Percentiles rank a stretch among this genome's conserved stretches.
phyloP scores from a whole-genome alignment of 2,113 vertebrate species.

The Uria aalge region DNA sequence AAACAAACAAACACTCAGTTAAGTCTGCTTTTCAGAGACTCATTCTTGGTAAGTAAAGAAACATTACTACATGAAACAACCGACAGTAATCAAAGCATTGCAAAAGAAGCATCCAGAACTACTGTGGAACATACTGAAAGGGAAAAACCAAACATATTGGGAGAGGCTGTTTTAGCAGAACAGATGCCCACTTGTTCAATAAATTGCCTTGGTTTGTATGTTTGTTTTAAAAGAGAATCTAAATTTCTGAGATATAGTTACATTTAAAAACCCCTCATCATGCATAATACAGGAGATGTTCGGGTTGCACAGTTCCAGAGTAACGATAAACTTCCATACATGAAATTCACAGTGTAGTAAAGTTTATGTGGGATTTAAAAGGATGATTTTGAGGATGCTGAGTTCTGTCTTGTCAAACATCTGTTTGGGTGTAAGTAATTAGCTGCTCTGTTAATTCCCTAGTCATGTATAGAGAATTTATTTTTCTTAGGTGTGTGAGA shows the following conservation, averaged over 20 bases:
- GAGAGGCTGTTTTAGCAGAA: neutral
- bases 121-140: neutral
- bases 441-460: neutral
- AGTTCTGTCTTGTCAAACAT: neutral
- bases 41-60: neutral
- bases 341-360: neutral
- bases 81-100: neutral
- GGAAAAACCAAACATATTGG: neutral
- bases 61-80: neutral
- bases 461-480: neutral
- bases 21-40: neutral
- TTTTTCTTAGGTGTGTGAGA: neutral
- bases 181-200: neutral
- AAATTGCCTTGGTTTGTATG: neutral
- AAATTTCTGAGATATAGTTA: neutral
- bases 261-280: neutral
- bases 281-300: neutral
- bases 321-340: neutral
- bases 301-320: neutral
- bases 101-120: neutral
- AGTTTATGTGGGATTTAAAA: neutral
- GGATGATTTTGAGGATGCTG: neutral
- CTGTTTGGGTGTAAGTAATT: neutral
- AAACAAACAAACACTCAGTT: neutral
- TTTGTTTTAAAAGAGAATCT: conserved; percentile 32